phyloP scores from a whole-genome alignment of 2,113 vertebrate genomes.

The Pseudorhombus dupliciocellatus region DNA sequence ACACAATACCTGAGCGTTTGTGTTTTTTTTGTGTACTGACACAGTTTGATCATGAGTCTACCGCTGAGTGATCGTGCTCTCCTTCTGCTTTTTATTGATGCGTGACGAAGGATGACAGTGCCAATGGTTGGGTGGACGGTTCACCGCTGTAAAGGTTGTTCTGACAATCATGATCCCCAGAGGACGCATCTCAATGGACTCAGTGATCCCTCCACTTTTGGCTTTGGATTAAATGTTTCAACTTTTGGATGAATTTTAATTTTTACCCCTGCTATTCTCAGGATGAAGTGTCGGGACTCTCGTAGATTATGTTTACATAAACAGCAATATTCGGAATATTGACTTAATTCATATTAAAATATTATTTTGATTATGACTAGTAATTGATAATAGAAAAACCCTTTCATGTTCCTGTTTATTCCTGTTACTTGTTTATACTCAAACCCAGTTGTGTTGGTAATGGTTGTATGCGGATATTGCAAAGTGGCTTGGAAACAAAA shows the following conservation, averaged over 20 bases:
- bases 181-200: neutral
- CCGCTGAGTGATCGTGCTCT: neutral
- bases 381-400: too few species aligned
- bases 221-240: neutral
- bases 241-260: neutral
- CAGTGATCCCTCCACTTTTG: neutral
- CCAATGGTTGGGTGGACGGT: neutral
- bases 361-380: too few species aligned
- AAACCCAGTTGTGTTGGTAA: too few species aligned
- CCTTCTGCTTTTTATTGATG: neutral
- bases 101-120: neutral
- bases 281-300: neutral
- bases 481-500: too few species aligned
- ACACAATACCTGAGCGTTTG: constrained; percentile 11
- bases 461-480: too few species aligned
- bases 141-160: neutral
- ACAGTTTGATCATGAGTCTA: neutral
- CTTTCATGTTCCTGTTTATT: too few species aligned
- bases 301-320: too few species aligned
- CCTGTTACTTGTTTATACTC: too few species aligned
- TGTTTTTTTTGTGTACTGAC: neutral
- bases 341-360: neutral
- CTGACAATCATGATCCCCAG: neutral
- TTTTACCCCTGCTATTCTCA: neutral
- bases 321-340: neutral